Conservation (phyloP, 2,113 vertebrate genomes). For the Tautogolabrus adspersus region DNA sequence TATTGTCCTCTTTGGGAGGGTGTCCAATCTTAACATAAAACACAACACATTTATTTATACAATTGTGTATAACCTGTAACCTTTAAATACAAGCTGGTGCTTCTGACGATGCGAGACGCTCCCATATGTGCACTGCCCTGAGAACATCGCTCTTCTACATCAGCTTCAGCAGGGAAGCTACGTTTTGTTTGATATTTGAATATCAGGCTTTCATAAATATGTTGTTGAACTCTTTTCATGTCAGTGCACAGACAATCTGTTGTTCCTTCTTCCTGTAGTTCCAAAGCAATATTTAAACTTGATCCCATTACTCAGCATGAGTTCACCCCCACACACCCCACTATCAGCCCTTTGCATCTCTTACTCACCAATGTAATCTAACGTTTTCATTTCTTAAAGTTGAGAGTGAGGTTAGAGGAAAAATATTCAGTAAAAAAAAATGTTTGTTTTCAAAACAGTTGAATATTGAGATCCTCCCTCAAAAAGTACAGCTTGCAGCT, state of each 20-base stretch:
- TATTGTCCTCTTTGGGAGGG: too few relatives aligned
- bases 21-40: too few relatives aligned
- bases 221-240: background rate
- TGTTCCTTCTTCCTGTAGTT: background rate
- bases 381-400: background rate
- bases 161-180: background rate
- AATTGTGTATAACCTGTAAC: too few relatives aligned
- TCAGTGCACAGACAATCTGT: background rate
- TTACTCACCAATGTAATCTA: background rate
- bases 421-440: background rate
- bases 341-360: background rate
- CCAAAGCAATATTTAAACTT: conserved; percentile 9
- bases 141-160: background rate
- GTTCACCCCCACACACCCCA: background rate
- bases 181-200: background rate
- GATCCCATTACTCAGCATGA: conserved; percentile 6
- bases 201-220: background rate
- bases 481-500: background rate
- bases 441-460: background rate
- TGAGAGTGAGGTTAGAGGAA: background rate
- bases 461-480: background rate
- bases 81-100: too few relatives aligned
- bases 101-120: too few relatives aligned
- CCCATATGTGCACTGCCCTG: too few relatives aligned
- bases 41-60: too few relatives aligned